phyloP scores from a whole-genome alignment of 2,113 vertebrate species.

The Plecturocebus donacophilus region DNA sequence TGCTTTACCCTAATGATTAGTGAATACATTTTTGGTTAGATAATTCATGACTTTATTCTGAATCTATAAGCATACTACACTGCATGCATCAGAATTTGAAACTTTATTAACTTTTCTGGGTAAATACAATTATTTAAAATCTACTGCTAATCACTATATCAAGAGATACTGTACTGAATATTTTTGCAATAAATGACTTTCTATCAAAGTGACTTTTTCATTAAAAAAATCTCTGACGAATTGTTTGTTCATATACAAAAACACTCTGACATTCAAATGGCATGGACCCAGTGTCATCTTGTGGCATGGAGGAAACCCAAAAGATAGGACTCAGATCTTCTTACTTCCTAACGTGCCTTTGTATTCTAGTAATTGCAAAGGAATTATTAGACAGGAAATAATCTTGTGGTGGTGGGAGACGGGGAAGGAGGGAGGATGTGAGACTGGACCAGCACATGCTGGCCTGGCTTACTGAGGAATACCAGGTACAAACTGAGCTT shows the following conservation, averaged over 20 bases:
- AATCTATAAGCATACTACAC: neutral
- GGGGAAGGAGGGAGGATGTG: neutral
- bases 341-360: neutral
- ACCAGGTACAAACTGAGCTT: neutral
- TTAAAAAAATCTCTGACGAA: neutral
- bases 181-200: neutral
- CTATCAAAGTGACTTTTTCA: neutral
- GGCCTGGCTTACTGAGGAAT: neutral
- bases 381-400: too few species aligned
- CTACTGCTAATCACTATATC: neutral
- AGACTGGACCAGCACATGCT: neutral
- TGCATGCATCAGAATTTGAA: neutral
- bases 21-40: neutral
- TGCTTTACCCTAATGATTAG: neutral
- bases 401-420: too few species aligned
- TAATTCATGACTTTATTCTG: slow-evolving; percentile 8
- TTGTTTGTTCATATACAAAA: slow-evolving; percentile 22
- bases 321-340: neutral
- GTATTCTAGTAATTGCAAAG: neutral
- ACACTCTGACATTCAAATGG: neutral
- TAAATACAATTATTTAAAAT: slow-evolving; percentile 36
- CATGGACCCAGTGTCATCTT: neutral
- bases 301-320: neutral
- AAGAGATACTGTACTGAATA: neutral
- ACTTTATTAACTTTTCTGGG: neutral